Evolutionary conservation across 2,113 vertebrate genomes (phyloP), one percentile per base, ranked within the genome.

Genomic region (Struthio camelus): DNA sequence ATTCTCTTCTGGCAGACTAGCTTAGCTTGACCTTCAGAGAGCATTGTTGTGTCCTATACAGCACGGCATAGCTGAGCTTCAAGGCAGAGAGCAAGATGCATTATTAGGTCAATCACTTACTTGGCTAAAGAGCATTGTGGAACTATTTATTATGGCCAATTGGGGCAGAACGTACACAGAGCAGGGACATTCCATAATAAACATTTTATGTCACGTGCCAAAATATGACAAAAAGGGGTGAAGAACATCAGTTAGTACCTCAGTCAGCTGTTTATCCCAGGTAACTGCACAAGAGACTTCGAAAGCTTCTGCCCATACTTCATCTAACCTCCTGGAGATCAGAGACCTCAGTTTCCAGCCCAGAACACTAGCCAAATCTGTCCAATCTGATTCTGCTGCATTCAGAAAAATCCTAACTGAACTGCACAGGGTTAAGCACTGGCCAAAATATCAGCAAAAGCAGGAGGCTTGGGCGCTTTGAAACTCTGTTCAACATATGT

Each of bases 401-500:
- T 46, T 70, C 36, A 85, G 46, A 83, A 89, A 94, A 97, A 94
- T 93, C 89, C 91, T 93, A 56, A 80, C 94, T 96, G 89, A 95
- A 90, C 96, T 83, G 84, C 72, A 95, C 65, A 94, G 94, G 91
- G 95, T 97, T 97, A 97, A 97, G 96, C 85, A 95, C 89, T 94
- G 97, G 95, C 97, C 97, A 97, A 97, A 97, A 94, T 97, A 97
- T 42, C 75, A 87, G 93, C 67, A 95, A 75, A 96, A 97, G 95
- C 96, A 97, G 97, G 96, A 97, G 95, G 95, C 85, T 91, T 91
- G 93, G 87, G 93, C 88, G 89, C 91, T 96, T 96, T 96, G 95
- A 96, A 97, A 97, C 97, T 95, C 97, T 96, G 95, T 87, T 97
- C 94, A 97, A 97, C 96, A 97, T 97, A 97, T 97, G 97, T 96